These are phyloP conservation scores for Diploscapter pachys DNA, from an alignment of 1,140 invertebrate species.

Conservation along the genomic window DNA sequence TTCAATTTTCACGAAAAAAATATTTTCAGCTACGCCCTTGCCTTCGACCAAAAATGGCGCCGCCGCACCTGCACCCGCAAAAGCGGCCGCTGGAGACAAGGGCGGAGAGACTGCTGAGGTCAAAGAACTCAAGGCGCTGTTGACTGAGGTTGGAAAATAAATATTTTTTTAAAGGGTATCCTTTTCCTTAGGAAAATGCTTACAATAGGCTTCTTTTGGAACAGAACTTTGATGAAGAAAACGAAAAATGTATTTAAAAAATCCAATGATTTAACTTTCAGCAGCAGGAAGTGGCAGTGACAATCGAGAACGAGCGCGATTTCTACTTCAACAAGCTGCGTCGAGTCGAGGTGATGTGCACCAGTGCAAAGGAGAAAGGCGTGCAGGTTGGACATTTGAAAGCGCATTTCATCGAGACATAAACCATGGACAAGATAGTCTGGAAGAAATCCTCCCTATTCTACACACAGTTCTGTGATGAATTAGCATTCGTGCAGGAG, in stretches of 20 bases:
- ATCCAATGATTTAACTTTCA: not conserved
- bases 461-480: too few relatives aligned
- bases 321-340: slow-evolving; percentile 97
- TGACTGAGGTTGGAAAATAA: not conserved
- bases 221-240: not conserved
- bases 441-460: too few relatives aligned
- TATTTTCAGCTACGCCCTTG: not conserved
- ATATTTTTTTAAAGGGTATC: not conserved
- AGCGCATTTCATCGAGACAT: too few relatives aligned
- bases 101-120: not conserved
- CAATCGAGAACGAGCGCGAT: slow-evolving; percentile 72
- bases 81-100: not conserved
- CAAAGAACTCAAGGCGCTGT: slow-evolving; percentile 7
- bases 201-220: not conserved
- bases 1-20: not conserved
- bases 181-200: not conserved
- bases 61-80: slow-evolving; percentile 1
- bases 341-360: slow-evolving; percentile 76
- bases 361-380: not conserved
- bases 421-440: too few relatives aligned
- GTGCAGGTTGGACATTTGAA: too few relatives aligned
- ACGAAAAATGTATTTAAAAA: not conserved
- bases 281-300: slow-evolving; percentile 2
- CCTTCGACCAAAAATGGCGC: not conserved
- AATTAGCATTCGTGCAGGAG: too few relatives aligned